Evolutionary conservation across 30 jellyfish, hydroid and myxozoan species (phyloP), one percentile per base, ranked within the genome.

Genomic region (Aurelia aurita complex sp. Pacific): DNA sequence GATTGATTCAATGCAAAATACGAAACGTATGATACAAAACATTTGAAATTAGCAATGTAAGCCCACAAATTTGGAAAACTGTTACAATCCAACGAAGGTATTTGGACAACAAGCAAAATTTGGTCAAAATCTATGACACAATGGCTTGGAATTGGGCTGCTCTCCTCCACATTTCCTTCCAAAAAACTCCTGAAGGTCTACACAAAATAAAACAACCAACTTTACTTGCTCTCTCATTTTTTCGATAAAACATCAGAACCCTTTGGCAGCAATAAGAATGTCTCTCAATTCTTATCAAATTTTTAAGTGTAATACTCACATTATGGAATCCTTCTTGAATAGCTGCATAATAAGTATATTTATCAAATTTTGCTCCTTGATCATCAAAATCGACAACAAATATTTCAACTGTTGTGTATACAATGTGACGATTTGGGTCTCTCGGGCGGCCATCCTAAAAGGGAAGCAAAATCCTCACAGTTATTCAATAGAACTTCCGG

Each of bases 401-500:
- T n/a, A 89, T 43, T 59, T 80, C 86, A 64, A 89, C 86, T 10
- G 84, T 54, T 9, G 97, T 80, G 57, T 70, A 73, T 1, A 78
- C 94, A 53, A 35, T 81, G 46, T 89, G 97, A n/a, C 93, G 86
- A 55, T n/a, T 46, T 36, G 51, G 43, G 70, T 73, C 80, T 2
- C 77, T 50, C 1, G 97, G 89, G 4, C 97, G 94, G 13, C 93
- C 97, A 76, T 89, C 97, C 97, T 89, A 29, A 6, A 51, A 73
- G 17, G 61, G 5, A 36, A 64, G 64, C 2, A 69, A 76, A 52
- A 42, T 13, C 2, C 16, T 40, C 38, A 75, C 4, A 38, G 5
- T 38, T 4, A 38, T 2, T 38, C 5, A 38, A 40, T 40, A 40
- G 52, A 40, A 6, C 8, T 40, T 40, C 10, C 52, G 6, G 4